These are phyloP conservation scores for Microctonus brassicae DNA, from an alignment of 2,888 invertebrate genomes.

Conservation along the genomic window DNA sequence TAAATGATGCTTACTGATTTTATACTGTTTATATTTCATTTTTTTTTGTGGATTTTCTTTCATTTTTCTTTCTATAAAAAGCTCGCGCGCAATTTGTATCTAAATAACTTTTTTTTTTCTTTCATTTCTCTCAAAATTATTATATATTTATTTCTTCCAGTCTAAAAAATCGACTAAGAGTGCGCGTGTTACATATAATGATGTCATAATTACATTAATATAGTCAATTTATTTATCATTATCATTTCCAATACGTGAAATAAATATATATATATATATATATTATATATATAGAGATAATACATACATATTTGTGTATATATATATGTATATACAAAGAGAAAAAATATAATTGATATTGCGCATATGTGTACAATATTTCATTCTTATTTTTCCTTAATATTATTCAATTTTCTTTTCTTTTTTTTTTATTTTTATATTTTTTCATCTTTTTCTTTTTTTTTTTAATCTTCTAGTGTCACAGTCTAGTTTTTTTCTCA, in stretches of 20 bases:
- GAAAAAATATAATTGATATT: conserved; percentile 54
- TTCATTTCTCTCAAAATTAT: neutral
- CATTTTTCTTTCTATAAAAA: conserved; percentile 50
- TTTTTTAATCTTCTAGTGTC: neutral
- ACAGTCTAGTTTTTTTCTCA: neutral
- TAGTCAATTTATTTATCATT: neutral
- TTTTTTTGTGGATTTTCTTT: neutral
- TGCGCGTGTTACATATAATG: neutral
- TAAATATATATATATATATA: neutral
- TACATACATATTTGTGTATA: too few relatives aligned
- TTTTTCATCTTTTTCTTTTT: conserved; percentile 9
- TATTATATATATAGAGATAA: too few relatives aligned
- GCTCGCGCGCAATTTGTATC: conserved; percentile 41
- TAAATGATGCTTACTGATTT: neutral
- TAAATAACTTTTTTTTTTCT: neutral
- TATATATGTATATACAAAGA: conserved; percentile 36
- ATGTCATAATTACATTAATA: neutral
- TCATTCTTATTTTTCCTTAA: conserved; percentile 30
- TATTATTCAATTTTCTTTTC: conserved; percentile 17
- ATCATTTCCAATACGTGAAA: neutral
- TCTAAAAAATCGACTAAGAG: conserved; percentile 6
- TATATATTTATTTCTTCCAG: neutral
- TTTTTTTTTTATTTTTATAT: conserved; percentile 1
- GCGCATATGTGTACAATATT: conserved; percentile 36
- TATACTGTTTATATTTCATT: neutral